Evolutionary conservation across 2,888 invertebrate genomes (phyloP).

Genomic region (Hirtodrosophila cameraria): DNA sequence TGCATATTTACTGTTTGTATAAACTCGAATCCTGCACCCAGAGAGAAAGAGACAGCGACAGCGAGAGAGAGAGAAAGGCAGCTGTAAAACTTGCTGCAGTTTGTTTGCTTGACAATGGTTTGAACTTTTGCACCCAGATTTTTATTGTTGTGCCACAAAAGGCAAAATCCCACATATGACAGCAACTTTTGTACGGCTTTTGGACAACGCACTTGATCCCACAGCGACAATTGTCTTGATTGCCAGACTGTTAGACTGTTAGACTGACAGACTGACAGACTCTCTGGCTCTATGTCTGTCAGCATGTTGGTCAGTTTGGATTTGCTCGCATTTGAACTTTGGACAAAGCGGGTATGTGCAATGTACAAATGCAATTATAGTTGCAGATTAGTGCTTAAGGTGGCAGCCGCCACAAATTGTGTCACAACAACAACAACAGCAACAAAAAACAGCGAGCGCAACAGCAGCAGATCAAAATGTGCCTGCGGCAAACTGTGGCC

Average conservation of each 20-base stretch:
- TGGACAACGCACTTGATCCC: conserved; percentile 31
- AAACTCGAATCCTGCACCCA: conserved; percentile 52
- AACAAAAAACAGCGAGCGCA: not conserved
- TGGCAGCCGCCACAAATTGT: conserved; percentile 45
- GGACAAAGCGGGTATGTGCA: conserved; percentile 37
- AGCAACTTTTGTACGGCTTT: conserved; percentile 13
- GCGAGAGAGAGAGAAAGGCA: too few relatives aligned
- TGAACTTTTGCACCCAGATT: conserved; percentile 56
- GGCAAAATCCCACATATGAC: conserved; percentile 48
- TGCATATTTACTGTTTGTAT: conserved; percentile 78
- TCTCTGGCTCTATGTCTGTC: not conserved
- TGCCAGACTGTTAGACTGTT: conserved; percentile 18
- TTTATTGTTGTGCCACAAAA: conserved; percentile 53
- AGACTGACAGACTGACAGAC: conserved; percentile 3
- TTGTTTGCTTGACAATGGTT: conserved; percentile 62
- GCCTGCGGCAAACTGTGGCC: conserved; percentile 65
- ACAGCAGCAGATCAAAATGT: conserved; percentile 55
- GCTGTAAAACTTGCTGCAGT: conserved; percentile 45
- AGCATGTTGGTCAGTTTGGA: conserved; percentile 14
- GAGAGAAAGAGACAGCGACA: too few relatives aligned
- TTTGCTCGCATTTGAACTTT: conserved; percentile 40
- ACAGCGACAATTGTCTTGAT: conserved; percentile 29
- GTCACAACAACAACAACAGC: conserved; percentile 9
- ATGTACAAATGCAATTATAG: conserved; percentile 54
- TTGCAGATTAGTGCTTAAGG: conserved; percentile 51